Evolutionary conservation across 2,888 invertebrate genomes (phyloP).

Genomic region (Clivina fossor): DNA sequence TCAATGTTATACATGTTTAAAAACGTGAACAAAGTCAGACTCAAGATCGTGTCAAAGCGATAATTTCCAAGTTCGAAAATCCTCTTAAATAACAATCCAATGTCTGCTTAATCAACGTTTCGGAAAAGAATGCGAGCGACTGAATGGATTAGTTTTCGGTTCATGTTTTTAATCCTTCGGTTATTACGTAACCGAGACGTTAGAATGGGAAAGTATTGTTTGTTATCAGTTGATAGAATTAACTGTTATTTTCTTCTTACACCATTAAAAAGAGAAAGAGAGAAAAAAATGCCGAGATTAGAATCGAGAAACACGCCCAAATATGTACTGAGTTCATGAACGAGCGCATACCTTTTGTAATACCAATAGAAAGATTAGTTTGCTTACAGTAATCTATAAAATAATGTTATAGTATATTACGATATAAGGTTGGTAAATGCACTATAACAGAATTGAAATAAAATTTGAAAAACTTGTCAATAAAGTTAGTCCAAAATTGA

Average conservation of each 20-base stretch:
- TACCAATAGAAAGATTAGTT: too few species aligned
- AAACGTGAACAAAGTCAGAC: conserved; percentile 10
- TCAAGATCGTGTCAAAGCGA: conserved; percentile 24
- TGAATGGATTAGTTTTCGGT: neutral
- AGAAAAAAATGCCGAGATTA: conserved; percentile 9
- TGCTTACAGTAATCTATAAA: too few species aligned
- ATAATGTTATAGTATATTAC: too few species aligned
- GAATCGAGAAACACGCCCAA: conserved; percentile 17
- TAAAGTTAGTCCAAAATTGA: too few species aligned
- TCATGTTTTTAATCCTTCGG: conserved; percentile 2
- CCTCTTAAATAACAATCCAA: conserved; percentile 23
- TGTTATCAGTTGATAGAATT: conserved; percentile 16
- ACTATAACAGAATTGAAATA: too few species aligned
- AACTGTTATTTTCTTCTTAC: conserved; percentile 14
- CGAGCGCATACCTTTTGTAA: too few species aligned
- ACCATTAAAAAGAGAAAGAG: conserved; percentile 7
- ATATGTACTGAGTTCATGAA: conserved; percentile 16
- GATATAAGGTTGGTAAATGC: too few species aligned
- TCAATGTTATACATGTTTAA: conserved; percentile 24
- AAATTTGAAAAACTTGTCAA: too few species aligned
- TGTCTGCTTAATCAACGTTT: conserved; percentile 19
- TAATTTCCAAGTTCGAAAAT: conserved; percentile 25
- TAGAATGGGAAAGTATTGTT: conserved; percentile 1
- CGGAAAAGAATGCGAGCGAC: conserved; percentile 14
- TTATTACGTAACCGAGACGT: conserved; percentile 22